Percentiles rank a stretch among this genome's conserved stretches.
Evolutionary conservation across 2,888 invertebrate genomes (phyloP).

Genomic region (Ectemnius cavifrons): DNA sequence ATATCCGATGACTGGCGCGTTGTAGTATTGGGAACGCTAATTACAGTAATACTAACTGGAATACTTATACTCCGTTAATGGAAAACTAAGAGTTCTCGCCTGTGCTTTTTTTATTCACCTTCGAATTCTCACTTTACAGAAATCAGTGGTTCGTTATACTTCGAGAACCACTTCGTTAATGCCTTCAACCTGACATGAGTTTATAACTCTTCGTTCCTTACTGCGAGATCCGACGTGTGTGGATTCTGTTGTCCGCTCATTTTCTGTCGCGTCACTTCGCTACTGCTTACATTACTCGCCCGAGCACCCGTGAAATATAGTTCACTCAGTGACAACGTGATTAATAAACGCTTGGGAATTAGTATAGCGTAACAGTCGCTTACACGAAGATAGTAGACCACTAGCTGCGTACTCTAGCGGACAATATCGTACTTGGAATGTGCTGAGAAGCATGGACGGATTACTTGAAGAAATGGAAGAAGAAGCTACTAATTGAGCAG

Average conservation of each 20-base stretch:
- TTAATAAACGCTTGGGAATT: too few relatives aligned
- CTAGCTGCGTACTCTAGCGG: too few relatives aligned
- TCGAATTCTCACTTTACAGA: not conserved
- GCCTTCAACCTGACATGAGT: not conserved
- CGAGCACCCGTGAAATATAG: too few relatives aligned
- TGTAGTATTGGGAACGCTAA: constrained; percentile 44
- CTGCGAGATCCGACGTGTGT: not conserved
- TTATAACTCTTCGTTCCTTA: not conserved
- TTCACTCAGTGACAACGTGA: too few relatives aligned
- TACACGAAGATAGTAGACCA: too few relatives aligned
- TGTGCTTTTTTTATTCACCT: not conserved
- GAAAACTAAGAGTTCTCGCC: not conserved
- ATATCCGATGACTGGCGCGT: constrained; percentile 38
- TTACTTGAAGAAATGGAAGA: too few relatives aligned
- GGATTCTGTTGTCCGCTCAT: not conserved
- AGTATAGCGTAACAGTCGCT: too few relatives aligned
- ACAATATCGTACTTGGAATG: too few relatives aligned
- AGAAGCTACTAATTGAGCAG: too few relatives aligned
- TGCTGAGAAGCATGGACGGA: too few relatives aligned
- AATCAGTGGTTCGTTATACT: not conserved
- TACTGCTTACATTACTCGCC: too few relatives aligned
- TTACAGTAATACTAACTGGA: constrained; percentile 52
- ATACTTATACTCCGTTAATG: constrained; percentile 41
- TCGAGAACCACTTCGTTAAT: not conserved
- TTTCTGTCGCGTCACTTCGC: too few relatives aligned